These are phyloP conservation scores for Mystacides longicornis DNA, from an alignment of 2,888 invertebrate genomes.

Conservation along the genomic window DNA sequence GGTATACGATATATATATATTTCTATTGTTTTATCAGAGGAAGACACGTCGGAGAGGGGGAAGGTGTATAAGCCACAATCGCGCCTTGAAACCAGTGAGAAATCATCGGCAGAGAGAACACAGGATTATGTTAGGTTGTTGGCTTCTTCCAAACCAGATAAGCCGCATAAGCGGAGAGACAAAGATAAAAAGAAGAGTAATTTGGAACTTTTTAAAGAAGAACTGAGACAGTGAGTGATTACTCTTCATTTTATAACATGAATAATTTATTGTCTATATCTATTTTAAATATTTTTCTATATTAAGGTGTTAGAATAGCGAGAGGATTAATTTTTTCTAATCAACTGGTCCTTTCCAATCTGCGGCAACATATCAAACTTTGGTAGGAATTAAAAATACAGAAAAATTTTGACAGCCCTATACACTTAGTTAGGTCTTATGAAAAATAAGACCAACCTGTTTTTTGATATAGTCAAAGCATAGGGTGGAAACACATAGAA, in stretches of 20 bases:
- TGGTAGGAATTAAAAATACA: too few species aligned
- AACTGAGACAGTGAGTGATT: conserved; percentile 74
- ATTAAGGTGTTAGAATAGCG: too few species aligned
- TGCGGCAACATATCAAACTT: too few species aligned
- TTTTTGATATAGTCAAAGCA: too few species aligned
- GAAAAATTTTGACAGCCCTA: too few species aligned
- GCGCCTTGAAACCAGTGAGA: conserved; percentile 49
- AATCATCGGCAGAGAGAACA: conserved; percentile 55
- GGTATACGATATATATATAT: too few species aligned
- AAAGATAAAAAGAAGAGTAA: conserved; percentile 95
- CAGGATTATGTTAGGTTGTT: conserved; percentile 60
- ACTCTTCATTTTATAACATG: not conserved
- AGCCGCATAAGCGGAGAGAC: conserved; percentile 51
- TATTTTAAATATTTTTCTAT: too few species aligned
- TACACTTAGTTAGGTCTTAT: too few species aligned
- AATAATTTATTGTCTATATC: not conserved
- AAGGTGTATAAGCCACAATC: conserved; percentile 88
- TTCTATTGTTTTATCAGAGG: conserved; percentile 49
- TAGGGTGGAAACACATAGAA: too few species aligned
- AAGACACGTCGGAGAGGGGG: conserved; percentile 81
- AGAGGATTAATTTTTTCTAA: too few species aligned
- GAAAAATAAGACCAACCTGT: too few species aligned
- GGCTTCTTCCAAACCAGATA: conserved; percentile 41
- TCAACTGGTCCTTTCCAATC: too few species aligned
- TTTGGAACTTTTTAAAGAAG: conserved; percentile 96